Base-by-base conservation (phyloP, 2,797 vertebrate genomes). In the Catostomus latipinnis region DNA sequence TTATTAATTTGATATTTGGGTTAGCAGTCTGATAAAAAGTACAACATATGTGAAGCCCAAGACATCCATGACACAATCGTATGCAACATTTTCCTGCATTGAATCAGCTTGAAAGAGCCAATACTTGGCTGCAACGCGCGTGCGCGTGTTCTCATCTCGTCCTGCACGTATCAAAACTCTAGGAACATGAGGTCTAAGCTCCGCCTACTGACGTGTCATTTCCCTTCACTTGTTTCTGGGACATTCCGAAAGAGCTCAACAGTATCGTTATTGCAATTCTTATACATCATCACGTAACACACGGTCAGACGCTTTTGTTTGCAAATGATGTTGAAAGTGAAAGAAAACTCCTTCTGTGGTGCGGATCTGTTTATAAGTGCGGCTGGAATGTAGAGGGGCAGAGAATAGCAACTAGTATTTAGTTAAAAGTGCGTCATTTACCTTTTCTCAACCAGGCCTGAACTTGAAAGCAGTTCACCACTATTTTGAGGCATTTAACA, bases 151-250 rank as follows among this genome's bases (percentile, higher is more conserved):
- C 43, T 62, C 8, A 6, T 58, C 71, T 70, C 60, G 70, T 61
- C 6, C 45, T 13, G 81, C 71, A 70, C 71, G 81, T 70, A 68
- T 48, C 77, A 16, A n/a, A 46, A 8, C 66, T 48, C 11, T 0
- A n/a, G 52, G 10, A 67, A 7, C 46, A 11, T 8, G 54, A 54
- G n/a, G 63, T 80, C 71, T 73, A 48, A 45, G 18, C 80, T 4
- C 77, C 84, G 75, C 87, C 85, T 71, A 70, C 13, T 78, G 66
- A 56, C 69, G 82, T 50, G 5, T 53, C 34, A 57, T 52, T 61
- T 79, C 69, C 18, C 62, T 58, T 11, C 8, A 53, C 45, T 60
- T 16, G 67, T 5, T 53, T 81, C 78, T 14, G 13, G 87, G 46
- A 82, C 57, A 69, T 87, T 88, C 82, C 72, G 53, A 73, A 56